Base-by-base conservation (phyloP, 2,888 invertebrate species). In the Germaria angustata region DNA sequence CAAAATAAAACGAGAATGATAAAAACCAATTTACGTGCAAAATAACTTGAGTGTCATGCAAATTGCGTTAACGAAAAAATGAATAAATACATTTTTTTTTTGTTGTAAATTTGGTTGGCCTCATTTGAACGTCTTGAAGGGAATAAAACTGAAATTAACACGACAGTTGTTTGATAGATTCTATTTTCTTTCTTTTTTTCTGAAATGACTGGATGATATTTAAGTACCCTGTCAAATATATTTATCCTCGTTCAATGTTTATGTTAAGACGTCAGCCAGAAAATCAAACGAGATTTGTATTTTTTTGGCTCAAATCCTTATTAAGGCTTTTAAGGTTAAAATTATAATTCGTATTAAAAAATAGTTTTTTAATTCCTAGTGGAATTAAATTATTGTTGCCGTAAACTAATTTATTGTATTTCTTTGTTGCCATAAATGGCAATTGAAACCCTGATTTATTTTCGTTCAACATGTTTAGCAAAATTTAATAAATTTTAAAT, bases 1-100 rank as follows among this genome's bases (percentile, higher is more conserved):
- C 34, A 66, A n/a, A 39, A 32, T 32, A 59, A 69, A 69, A 79
- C 57, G 32, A 65, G 36, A 49, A 66, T 73, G 72, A 68, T 66
- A 79, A 85, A 84, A 85, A 85, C 88, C 89, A 89, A 89, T 89
- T 90, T 89, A 89, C 89, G 89, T 89, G 89, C 89, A 89, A 89
- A 89, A 89, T 89, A 89, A 89, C 88, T 89, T 88, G 88, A 89
- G 89, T 89, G 89, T 89, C 90, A 89, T 89, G 89, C 90, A 90
- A 89, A 89, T 89, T 89, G 88, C 36, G 41, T 65, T n/a, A 57
- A 65, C 22, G 20, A 63, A 71, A 57, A 76, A 59, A 68, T 34
- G 65, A 65, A 32, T 22, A 57, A 57, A 57, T 15, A 44, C 20
- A 15, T 2, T 20, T 57, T 57, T 71, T 24, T 32, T 4, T 20